phyloP scores from a whole-genome alignment of 2,113 vertebrate genomes.

The Gallinago paraguaiae region DNA sequence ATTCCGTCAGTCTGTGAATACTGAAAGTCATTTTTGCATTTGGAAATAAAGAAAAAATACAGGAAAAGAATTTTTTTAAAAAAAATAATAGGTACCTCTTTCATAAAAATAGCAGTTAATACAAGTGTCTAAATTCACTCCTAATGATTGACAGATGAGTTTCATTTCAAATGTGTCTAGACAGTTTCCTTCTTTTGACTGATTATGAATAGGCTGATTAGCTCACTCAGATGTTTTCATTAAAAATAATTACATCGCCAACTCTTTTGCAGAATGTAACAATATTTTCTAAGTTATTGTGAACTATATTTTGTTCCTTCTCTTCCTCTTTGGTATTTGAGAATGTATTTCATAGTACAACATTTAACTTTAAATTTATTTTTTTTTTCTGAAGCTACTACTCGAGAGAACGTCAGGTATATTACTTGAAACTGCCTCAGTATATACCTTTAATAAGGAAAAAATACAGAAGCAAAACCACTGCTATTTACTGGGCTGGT shows the following conservation, averaged over 20 bases:
- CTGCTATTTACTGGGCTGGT: neutral
- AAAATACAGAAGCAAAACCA: neutral
- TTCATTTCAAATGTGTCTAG: neutral
- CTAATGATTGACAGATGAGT: neutral
- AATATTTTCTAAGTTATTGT: neutral
- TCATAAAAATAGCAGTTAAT: neutral
- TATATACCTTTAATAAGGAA: neutral
- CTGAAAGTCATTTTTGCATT: neutral
- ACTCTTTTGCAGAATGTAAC: neutral
- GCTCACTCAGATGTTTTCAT: neutral
- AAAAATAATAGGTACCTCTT: neutral
- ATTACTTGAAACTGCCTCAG: neutral
- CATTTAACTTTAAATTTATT: neutral
- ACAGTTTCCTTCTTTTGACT: neutral
- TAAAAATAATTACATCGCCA: neutral
- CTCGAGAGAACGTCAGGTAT: neutral
- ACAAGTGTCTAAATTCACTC: neutral
- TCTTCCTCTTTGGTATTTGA: neutral
- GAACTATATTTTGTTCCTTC: neutral
- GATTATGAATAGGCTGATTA: neutral
- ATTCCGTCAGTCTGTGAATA: neutral
- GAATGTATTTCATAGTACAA: neutral
- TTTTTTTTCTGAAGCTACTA: neutral
- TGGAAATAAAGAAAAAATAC: neutral
- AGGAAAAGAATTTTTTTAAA: neutral